phyloP scores from a whole-genome alignment of 2,888 invertebrate species.

The Orgyia antiqua region DNA sequence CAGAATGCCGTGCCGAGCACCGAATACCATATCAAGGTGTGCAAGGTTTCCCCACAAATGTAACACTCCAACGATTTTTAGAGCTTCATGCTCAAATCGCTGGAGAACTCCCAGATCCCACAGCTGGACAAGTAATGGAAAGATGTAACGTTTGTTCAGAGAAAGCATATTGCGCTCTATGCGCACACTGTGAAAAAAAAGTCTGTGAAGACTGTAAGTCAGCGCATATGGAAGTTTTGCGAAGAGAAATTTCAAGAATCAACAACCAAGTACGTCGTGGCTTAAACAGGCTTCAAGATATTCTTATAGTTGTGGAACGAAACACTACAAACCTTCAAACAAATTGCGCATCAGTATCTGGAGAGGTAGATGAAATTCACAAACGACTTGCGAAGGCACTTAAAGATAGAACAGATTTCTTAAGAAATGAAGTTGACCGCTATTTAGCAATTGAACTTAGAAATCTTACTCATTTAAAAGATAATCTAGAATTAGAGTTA shows the following conservation, averaged over 20 bases:
- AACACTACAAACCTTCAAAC: conserved; percentile 92
- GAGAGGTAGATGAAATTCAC: conserved; percentile 96
- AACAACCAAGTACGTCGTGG: conserved; percentile 94
- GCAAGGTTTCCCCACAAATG: conserved; percentile 96
- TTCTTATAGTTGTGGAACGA: conserved; percentile 89
- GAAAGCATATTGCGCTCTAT: conserved; percentile 91
- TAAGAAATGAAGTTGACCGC: conserved; percentile 93
- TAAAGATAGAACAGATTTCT: conserved; percentile 92
- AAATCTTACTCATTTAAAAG: conserved; percentile 91
- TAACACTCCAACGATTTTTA: conserved; percentile 95
- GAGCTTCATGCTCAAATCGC: conserved; percentile 96
- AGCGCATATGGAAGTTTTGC: conserved; percentile 96
- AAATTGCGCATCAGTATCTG: conserved; percentile 92
- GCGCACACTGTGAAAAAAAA: conserved; percentile 98
- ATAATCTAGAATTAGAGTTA: conserved; percentile 96
- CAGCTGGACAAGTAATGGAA: conserved; percentile 95
- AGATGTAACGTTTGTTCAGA: conserved; percentile 95
- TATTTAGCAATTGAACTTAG: conserved; percentile 93
- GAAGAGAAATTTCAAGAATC: conserved; percentile 92
- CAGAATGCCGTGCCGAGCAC: conserved; percentile 98
- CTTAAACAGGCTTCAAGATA: conserved; percentile 92
- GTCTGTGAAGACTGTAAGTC: conserved; percentile 97
- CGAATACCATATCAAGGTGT: conserved; percentile 97
- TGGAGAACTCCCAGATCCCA: conserved; percentile 93
- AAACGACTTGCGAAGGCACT: conserved; percentile 91